Evolutionary conservation across 2,113 vertebrate genomes (phyloP).

Genomic region (Terrapene triunguis): DNA sequence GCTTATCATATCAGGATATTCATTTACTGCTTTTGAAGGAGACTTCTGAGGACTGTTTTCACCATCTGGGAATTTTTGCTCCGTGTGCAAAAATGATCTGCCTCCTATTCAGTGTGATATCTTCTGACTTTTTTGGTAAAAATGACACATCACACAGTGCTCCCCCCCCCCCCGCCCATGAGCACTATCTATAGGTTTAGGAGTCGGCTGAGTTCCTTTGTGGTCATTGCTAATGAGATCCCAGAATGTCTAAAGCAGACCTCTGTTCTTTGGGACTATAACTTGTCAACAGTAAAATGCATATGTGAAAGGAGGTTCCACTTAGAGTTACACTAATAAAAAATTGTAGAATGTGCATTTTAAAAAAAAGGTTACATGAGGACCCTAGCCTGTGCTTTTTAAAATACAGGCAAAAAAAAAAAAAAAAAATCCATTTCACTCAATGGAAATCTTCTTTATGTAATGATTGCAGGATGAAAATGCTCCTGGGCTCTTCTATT

Average conservation of each 20-base stretch:
- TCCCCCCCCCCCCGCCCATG: no score
- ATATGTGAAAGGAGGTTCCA: not conserved
- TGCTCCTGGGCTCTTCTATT: not conserved
- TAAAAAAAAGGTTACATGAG: not conserved
- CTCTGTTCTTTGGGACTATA: not conserved
- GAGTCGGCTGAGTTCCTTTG: not conserved
- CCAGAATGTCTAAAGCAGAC: not conserved
- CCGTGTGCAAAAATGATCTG: not conserved
- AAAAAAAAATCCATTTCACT: not conserved
- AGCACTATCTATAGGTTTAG: not conserved
- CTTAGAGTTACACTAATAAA: rapidly evolving
- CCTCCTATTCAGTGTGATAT: not conserved
- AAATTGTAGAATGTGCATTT: not conserved
- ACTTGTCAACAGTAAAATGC: not conserved
- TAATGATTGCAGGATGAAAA: not conserved
- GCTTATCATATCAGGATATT: not conserved
- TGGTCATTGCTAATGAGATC: not conserved
- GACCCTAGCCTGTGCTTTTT: not conserved
- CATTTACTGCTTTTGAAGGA: conserved; percentile 5
- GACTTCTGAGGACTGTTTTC: not conserved
- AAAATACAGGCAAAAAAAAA: not conserved
- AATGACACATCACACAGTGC: not conserved
- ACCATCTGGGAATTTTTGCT: not conserved
- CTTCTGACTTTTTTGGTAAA: not conserved
- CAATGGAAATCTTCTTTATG: not conserved